Base-by-base conservation (phyloP, 2,888 invertebrate genomes). In the Cosmopolites sordidus region DNA sequence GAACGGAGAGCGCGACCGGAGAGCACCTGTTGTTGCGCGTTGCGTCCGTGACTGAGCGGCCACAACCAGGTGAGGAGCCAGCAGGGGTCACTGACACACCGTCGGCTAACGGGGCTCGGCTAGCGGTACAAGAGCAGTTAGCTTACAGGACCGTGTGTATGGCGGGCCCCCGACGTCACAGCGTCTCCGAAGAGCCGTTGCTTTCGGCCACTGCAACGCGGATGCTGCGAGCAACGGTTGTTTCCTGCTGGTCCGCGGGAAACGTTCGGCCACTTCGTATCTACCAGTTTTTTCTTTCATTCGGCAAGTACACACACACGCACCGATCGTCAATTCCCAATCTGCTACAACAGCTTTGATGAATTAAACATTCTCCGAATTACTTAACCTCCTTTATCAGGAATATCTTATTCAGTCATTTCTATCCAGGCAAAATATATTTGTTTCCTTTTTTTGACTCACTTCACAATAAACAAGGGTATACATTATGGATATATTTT, bases 121-220 rank as follows among this genome's bases (percentile, higher is more conserved):
- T 73, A 73, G 72, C 73, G 73, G 73, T 73, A 73, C 69, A 71
- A 72, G 72, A 72, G 69, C 73, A 72, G 73, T 73, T 73, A 73
- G 65, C 68, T 73, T 73, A 72, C 73, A 73, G 73, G 73, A 73
- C 69, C 64, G 69, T 73, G 73, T 70, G 73, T 73, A 72, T 70
- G 33, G 33, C 33, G 12, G 33, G 33, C 33, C 33, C 30, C 27
- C 54, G 16, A 55, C 55, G 55, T 55, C 55, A 55, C 55, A 43
- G n/a, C 37, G 43, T 48, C 48, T 42, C 41, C 44, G 47, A 55
- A 51, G 44, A 51, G 55, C 51, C 45, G 56, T 56, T 49, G 14
- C 37, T 17, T 46, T 16, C 15, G 8, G 30, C n/a, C 45, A 30
- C 49, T 43, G 48, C 51, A 56, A 56, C 56, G 51, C 56, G 56